Evolutionary conservation across 2,888 invertebrate genomes (phyloP).

Genomic region (Belgica antarctica): DNA sequence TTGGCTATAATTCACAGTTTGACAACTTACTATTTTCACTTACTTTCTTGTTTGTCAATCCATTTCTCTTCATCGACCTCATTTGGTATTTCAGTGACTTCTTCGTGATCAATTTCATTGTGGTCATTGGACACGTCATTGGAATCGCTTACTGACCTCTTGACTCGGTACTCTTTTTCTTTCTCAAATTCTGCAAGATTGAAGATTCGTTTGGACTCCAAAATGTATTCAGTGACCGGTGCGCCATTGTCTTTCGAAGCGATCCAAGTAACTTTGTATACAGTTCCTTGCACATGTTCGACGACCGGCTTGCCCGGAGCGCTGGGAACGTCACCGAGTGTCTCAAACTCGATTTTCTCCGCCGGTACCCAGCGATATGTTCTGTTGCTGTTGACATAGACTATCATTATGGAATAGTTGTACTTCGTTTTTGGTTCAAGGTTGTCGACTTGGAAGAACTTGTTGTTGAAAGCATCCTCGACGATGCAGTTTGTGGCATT

Average conservation of each 20-base stretch:
- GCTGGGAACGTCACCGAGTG: slow-evolving; percentile 72
- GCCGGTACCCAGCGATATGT: slow-evolving; percentile 72
- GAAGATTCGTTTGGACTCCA: slow-evolving; percentile 65
- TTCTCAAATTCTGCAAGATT: slow-evolving; percentile 46
- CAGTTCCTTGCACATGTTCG: slow-evolving; percentile 69
- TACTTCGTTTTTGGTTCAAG: slow-evolving; percentile 75
- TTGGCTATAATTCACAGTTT: too few species aligned
- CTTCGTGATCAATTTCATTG: slow-evolving; percentile 53
- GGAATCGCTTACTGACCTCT: neutral
- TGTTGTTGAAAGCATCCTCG: slow-evolving; percentile 47
- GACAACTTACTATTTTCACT: too few species aligned
- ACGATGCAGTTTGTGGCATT: slow-evolving; percentile 45
- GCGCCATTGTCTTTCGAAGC: slow-evolving; percentile 76
- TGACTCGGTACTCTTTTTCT: slow-evolving; percentile 47
- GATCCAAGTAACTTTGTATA: slow-evolving; percentile 79
- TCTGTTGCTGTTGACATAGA: slow-evolving; percentile 62
- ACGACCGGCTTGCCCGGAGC: slow-evolving; percentile 73
- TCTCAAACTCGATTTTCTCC: slow-evolving; percentile 67
- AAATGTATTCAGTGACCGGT: slow-evolving; percentile 67
- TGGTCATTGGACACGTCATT: slow-evolving; percentile 48
- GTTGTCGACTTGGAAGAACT: slow-evolving; percentile 50
- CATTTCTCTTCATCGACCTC: slow-evolving; percentile 61
- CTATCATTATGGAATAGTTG: slow-evolving; percentile 66
- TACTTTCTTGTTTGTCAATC: too few species aligned
- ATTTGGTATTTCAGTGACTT: slow-evolving; percentile 46